Evolutionary conservation across 2,113 vertebrate genomes (phyloP), one percentile per base, ranked within the genome.

Genomic region (Corynorhinus townsendii): DNA sequence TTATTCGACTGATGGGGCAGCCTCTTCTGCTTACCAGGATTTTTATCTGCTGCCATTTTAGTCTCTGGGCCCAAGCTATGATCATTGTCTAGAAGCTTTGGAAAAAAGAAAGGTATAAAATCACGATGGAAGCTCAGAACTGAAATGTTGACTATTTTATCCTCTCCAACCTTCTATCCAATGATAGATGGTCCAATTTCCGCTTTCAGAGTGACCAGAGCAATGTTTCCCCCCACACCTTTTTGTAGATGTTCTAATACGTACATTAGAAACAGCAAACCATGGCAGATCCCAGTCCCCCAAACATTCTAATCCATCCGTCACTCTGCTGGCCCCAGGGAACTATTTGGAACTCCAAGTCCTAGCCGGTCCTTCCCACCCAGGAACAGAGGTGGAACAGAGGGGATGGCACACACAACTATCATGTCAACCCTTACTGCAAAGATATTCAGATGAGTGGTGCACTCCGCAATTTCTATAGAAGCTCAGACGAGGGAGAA

Each of bases 131-230:
- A 76, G 8, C 19, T 45, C 4, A 4, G 12, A 62, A 17, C 12
- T 45, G 38, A 93, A 86, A 89, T 82, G 30, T 81, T 92, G 30
- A 62, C 93, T 62, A 38, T 75, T 81, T 88, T 85, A 85, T 82
- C 11, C 30, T 80, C 20, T 90, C 54, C 12, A 59, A 43, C 1
- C 3, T 92, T 91, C 3, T 54, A 59, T 40, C 52, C 47, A 62
- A 4, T 56, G 6, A 56, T 64, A 64, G 28, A 0, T 64, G 38
- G 28, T 26, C 62, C 72, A 62, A 47, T 43, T 77, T 85, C 33
- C 69, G 30, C 73, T 81, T 87, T 66, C 33, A 84, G 12, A 62
- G 35, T 89, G 56, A 80, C 64, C 17, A 43, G 47, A 86, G 22
- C n/a, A 90, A 33, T 35, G 28, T 9, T 6, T 17, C 2, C 3